Conservation (phyloP, 2,113 vertebrate species). For the Gallinago jamesoni region DNA sequence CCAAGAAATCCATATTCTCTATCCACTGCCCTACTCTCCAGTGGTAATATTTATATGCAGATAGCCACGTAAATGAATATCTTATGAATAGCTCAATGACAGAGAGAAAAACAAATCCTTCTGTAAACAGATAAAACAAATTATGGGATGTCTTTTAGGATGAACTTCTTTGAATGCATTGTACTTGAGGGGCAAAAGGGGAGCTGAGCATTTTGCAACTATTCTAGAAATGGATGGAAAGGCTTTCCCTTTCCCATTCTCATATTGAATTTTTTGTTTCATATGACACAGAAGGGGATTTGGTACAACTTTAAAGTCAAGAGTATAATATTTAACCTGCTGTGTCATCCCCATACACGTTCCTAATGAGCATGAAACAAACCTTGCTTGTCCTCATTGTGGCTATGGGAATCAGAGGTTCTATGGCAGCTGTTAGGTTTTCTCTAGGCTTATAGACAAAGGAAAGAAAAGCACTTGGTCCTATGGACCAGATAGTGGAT, state of each 20-base stretch:
- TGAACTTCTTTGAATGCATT: neutral
- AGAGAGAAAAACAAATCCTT: conserved; percentile 31
- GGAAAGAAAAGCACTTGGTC: neutral
- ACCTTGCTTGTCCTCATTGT: neutral
- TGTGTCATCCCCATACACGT: neutral
- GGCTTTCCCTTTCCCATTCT: neutral
- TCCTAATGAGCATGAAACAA: neutral
- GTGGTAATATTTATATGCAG: conserved; percentile 51
- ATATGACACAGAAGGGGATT: neutral
- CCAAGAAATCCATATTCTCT: conserved; percentile 1
- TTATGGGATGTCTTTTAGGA: conserved; percentile 40
- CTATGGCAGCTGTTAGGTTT: neutral
- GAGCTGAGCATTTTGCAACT: neutral
- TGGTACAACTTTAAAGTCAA: neutral
- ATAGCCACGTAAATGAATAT: conserved; percentile 18
- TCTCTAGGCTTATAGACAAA: neutral
- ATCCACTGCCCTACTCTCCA: neutral
- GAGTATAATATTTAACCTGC: neutral
- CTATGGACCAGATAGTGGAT: neutral
- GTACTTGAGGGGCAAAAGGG: neutral
- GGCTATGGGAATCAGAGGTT: neutral
- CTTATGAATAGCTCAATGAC: conserved; percentile 43
- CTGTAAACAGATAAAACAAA: conserved; percentile 57
- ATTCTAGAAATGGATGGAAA: neutral
- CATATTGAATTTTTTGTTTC: neutral